phyloP scores from a whole-genome alignment of 2,113 vertebrate species.

The Sprattus sprattus region DNA sequence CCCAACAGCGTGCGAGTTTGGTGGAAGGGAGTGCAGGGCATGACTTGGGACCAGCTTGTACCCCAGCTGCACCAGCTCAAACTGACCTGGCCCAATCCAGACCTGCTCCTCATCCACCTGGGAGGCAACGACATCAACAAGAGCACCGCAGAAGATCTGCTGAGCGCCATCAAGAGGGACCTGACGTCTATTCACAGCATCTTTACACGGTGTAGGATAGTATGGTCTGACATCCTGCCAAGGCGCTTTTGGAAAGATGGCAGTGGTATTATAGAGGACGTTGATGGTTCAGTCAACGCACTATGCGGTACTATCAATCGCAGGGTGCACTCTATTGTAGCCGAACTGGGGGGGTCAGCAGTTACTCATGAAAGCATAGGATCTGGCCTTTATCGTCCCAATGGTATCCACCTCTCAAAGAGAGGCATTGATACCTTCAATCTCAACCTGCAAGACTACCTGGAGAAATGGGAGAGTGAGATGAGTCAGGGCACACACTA shows the following conservation, averaged over 20 bases:
- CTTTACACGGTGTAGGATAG: constrained; percentile 67
- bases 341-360: background rate
- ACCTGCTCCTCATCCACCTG: constrained; percentile 75
- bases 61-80: constrained; percentile 69
- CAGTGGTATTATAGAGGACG: background rate
- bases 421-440: background rate
- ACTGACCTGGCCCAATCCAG: constrained; percentile 70
- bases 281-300: background rate
- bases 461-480: background rate
- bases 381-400: background rate
- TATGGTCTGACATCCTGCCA: constrained; percentile 60
- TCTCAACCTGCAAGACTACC: background rate
- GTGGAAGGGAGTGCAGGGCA: constrained; percentile 75
- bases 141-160: constrained; percentile 60
- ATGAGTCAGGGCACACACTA: background rate
- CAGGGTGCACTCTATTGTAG: background rate
- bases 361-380: background rate
- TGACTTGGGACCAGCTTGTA: constrained; percentile 75
- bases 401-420: background rate
- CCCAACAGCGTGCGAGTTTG: constrained; percentile 65
- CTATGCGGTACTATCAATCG: background rate
- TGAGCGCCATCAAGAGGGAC: constrained; percentile 71
- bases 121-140: constrained; percentile 75
- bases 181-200: constrained; percentile 70
- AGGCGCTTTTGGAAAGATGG: background rate